A percentile compares a stretch with the other conserved stretches of the same genome.
Evolutionary conservation across 2,113 vertebrate species (phyloP).

Genomic region (Greenwoodochromis staneri): DNA sequence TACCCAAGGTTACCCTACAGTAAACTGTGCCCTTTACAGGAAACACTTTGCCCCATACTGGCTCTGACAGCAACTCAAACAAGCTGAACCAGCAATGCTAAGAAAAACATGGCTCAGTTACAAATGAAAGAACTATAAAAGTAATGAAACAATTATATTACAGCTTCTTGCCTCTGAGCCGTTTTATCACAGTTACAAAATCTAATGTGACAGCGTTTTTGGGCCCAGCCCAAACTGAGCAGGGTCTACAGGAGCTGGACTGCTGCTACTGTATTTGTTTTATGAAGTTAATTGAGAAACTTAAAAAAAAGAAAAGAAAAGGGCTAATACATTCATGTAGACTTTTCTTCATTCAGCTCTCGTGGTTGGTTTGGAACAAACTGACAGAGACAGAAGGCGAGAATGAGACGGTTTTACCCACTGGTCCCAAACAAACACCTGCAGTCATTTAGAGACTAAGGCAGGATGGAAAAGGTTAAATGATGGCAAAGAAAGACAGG

Average conservation of each 20-base stretch:
- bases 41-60: not conserved
- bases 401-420: not conserved
- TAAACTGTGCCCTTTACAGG: not conserved
- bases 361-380: conserved; percentile 7
- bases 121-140: not conserved
- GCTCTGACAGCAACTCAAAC: not conserved
- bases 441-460: not conserved
- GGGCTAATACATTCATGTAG: not conserved
- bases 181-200: not conserved
- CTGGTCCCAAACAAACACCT: conserved; percentile 54
- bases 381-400: not conserved
- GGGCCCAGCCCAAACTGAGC: conserved; percentile 21
- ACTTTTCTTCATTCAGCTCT: conserved; percentile 67
- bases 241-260: not conserved
- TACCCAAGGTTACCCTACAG: not conserved
- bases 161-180: not conserved
- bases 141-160: not conserved
- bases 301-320: not conserved
- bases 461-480: not conserved
- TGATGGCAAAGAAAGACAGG: not conserved
- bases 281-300: not conserved
- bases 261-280: not conserved
- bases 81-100: not conserved
- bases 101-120: not conserved
- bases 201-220: not conserved